phyloP scores from a whole-genome alignment of 53 echinoderm and acorn worm genomes.

The Astropecten irregularis region DNA sequence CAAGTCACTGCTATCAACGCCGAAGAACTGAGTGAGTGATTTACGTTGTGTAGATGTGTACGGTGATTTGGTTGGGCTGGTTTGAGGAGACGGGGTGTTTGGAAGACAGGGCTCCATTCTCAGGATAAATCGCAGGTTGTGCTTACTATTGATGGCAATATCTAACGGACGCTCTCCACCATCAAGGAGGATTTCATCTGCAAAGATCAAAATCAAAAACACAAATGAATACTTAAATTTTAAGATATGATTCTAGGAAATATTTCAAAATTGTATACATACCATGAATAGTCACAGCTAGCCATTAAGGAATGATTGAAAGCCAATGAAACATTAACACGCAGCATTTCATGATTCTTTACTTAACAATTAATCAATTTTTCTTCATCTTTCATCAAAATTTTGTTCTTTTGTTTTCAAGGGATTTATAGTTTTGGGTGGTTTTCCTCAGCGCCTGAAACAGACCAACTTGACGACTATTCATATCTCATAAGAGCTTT shows the following conservation, averaged over 20 bases:
- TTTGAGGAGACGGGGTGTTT: neutral
- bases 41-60: conserved; percentile 54
- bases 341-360: too few relatives aligned
- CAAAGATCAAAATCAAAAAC: conserved; percentile 22
- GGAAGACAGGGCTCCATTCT: conserved; percentile 55
- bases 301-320: too few relatives aligned
- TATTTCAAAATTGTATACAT: neutral
- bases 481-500: too few relatives aligned
- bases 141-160: conserved; percentile 76
- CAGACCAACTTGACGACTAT: too few relatives aligned
- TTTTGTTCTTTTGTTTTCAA: too few relatives aligned
- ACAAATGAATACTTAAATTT: neutral
- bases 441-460: too few relatives aligned
- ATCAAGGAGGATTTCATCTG: conserved; percentile 92
- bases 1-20: conserved; percentile 80
- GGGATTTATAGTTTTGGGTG: too few relatives aligned
- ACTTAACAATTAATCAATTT: too few relatives aligned
- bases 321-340: too few relatives aligned
- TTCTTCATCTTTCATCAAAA: too few relatives aligned
- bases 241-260: neutral
- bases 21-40: conserved; percentile 85
- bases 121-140: conserved; percentile 71
- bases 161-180: conserved; percentile 87
- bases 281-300: too few relatives aligned
- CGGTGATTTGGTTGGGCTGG: neutral